A percentile compares a stretch with the other conserved stretches of the same genome.
Conservation (phyloP, 1,140 invertebrate species). For the Trachymyrmex septentrionalis region DNA sequence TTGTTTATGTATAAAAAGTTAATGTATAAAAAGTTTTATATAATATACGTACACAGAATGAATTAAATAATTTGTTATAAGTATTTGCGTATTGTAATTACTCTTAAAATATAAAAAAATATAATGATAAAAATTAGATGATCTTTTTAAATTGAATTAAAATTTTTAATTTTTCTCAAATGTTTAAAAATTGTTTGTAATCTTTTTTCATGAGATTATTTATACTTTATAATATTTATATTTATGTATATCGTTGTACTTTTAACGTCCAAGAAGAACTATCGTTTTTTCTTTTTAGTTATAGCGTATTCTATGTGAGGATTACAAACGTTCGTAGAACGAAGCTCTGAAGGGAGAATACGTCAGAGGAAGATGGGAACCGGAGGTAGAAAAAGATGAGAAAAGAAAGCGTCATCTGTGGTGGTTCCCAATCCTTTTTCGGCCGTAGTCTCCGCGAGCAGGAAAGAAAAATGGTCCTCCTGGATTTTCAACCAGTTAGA, state of each 20-base stretch:
- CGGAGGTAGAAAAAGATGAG: constrained; percentile 60
- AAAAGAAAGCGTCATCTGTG: constrained; percentile 83
- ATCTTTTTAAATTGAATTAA: not conserved
- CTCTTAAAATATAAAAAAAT: not conserved
- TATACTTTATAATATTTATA: not conserved
- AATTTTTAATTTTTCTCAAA: not conserved
- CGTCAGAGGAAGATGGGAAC: constrained; percentile 59
- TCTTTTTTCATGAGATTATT: not conserved
- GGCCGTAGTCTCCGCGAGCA: constrained; percentile 50
- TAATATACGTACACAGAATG: not conserved
- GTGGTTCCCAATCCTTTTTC: constrained; percentile 82
- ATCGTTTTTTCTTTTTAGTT: not conserved
- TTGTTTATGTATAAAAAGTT: no score
- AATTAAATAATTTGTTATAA: not conserved
- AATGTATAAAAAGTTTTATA: not conserved
- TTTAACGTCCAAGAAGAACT: constrained; percentile 21
- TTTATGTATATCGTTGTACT: not conserved
- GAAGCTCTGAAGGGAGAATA: constrained; percentile 56
- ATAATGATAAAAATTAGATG: not conserved
- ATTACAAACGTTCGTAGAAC: constrained; percentile 78
- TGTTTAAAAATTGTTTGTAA: not conserved
- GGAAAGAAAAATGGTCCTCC: constrained; percentile 75
- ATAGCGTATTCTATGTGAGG: constrained; percentile 67
- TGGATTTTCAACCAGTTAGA: constrained; percentile 79
- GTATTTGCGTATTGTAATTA: not conserved